Evolutionary conservation across 1,140 invertebrate species (phyloP).

Genomic region (Sesamia nonagrioides): DNA sequence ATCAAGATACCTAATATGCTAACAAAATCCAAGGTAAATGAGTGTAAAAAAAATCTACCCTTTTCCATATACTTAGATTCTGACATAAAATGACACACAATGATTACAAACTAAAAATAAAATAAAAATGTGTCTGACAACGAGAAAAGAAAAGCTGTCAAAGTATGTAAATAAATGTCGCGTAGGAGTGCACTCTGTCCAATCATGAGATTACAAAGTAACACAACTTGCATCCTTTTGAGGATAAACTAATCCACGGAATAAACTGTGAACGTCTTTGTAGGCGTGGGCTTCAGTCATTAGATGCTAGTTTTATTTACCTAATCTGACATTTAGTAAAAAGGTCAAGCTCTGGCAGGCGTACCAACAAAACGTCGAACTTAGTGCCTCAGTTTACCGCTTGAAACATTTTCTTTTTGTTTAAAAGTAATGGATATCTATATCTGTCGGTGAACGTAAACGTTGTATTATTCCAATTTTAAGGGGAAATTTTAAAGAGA

Average conservation of each 20-base stretch:
- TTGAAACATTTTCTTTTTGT: no score
- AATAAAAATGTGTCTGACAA: constrained; percentile 23
- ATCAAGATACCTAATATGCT: constrained; percentile 8
- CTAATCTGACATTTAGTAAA: constrained; percentile 54
- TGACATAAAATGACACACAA: constrained; percentile 24
- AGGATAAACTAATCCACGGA: constrained; percentile 49
- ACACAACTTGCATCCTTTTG: constrained; percentile 28
- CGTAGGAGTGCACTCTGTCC: constrained; percentile 37
- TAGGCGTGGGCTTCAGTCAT: constrained; percentile 46
- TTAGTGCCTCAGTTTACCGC: constrained; percentile 37
- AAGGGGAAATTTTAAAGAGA: no score
- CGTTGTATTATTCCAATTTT: constrained; percentile 35
- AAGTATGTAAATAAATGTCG: constrained; percentile 32
- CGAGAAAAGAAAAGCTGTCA: constrained; percentile 6
- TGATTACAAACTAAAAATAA: constrained; percentile 13
- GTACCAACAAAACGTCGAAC: constrained; percentile 45
- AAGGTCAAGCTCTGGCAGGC: constrained; percentile 31
- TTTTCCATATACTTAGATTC: background rate
- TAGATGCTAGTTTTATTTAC: constrained; percentile 56
- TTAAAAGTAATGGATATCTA: no score
- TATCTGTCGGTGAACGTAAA: constrained; percentile 41
- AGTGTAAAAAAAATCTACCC: background rate
- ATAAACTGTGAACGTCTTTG: constrained; percentile 45
- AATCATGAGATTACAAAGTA: constrained; percentile 43
- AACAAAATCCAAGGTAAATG: background rate